Evolutionary conservation across 2,888 invertebrate species (phyloP), one percentile per base, ranked within the genome.

Genomic region (Mesochorus sp.): DNA sequence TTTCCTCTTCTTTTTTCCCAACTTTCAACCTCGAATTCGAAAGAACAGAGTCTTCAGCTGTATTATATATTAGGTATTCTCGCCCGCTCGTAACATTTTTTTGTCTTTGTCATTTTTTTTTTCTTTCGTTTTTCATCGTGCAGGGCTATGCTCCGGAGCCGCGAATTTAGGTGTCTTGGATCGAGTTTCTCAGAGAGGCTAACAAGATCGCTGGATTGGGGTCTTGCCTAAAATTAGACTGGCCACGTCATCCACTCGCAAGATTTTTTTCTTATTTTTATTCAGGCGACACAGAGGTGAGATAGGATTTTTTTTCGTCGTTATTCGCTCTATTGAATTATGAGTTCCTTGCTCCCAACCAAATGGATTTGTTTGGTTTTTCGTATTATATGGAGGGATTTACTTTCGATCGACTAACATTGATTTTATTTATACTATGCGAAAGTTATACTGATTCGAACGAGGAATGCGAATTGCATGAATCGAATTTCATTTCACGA

Each of bases 11-110:
- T 59, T 55, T 51, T 66, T 53, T 66, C 47, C 3, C 4, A 24
- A 68, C 62, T 68, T 64, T 78, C 64, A 49, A 42, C 49, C 71
- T 39, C 51, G 59, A 62, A 73, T 62, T 67, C 73, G 73, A 42
- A 55, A 26, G 67, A 72, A 77, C 55, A 62, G n/a, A n/a, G 39
- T 49, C 55, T 55, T 62, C 19, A 39, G 47, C 51, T 21, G 47
- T 55, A 62, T 67, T 77, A 44, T 68, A 68, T 70, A 62, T 62
- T 34, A 59, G 47, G 24, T 59, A 49, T 70, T 31, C 55, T 61
- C 51, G 51, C 34, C 39, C 49, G 28, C 17, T 55, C 21, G 66
- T 34, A 44, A 39, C 6, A 6, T 10, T 28, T 31, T 10, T 44
- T 34, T 53, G 34, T 53, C 47, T 31, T 17, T 12, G 1, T 61